Evolutionary conservation across 2,797 vertebrate genomes (phyloP), one percentile per base, ranked within the genome.

Genomic region (Rachycentron canadum): DNA sequence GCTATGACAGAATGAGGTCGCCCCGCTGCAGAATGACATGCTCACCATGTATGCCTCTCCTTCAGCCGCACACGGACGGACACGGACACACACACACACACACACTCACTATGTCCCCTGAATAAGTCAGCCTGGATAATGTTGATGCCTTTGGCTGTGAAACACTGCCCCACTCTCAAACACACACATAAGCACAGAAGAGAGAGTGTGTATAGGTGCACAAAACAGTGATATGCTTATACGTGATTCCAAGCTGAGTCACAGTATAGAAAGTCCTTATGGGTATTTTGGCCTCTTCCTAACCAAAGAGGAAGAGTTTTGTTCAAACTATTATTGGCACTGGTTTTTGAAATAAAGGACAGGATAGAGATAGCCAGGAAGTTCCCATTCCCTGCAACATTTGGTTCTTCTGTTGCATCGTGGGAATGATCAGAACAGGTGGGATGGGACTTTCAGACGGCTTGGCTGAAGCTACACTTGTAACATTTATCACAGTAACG

Each of bases 1-100:
- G 86, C 86, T 78, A 76, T 95, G 95, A 95, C 95, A 95, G 94
- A 95, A 95, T 95, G 94, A 93, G 95, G 94, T 94, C 91, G 78
- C 73, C 75, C 82, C 76, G 36, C 87, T 90, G 81, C 85, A 89
- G 83, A 92, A 92, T 91, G 92, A 92, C 93, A 93, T 55, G 72
- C 93, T 91, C 82, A 71, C 87, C 76, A 89, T 85, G 83, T 91
- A 86, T 88, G 81, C 67, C 81, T 67, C 58, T 62, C 64, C 43
- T 60, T 55, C 23, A 4, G 49, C 1, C 60, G 1, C 64, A 45
- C 19, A n/a, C 25, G 26, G 73, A 26, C 76, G 30, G 40, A 11
- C 59, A 25, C 45, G 23, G 49, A 14, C 66, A 26, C 50, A 25
- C 57, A 19, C 57, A 45, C 73, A 62, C 68, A 14, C 65, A 53